Percentiles rank a stretch among this genome's conserved stretches.
These are phyloP conservation scores for Stenoptilia bipunctidactyla DNA, from an alignment of 2,888 invertebrate species.

Conservation along the genomic window DNA sequence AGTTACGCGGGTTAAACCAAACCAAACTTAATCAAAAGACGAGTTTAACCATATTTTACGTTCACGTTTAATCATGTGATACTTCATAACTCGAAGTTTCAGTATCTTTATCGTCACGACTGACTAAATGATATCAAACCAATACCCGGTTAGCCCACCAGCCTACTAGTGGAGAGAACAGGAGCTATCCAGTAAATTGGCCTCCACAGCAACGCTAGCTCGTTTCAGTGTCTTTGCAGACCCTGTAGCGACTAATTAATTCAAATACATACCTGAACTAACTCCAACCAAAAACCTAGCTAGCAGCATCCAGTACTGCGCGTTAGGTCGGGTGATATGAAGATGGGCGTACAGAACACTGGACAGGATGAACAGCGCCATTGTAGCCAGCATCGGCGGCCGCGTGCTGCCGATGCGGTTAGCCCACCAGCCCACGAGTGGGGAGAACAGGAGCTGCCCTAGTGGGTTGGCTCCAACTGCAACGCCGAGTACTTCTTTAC, in stretches of 20 bases:
- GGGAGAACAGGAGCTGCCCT: conserved; percentile 89
- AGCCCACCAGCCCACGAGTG: conserved; percentile 87
- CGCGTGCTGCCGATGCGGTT: conserved; percentile 81
- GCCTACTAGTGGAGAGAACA: conserved; percentile 87
- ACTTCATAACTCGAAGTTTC: too few species aligned
- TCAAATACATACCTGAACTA: conserved; percentile 79
- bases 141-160: conserved; percentile 90
- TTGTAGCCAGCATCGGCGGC: conserved; percentile 77
- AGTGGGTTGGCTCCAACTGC: conserved; percentile 90
- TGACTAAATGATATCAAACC: too few species aligned
- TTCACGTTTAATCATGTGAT: too few species aligned
- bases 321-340: conserved; percentile 75
- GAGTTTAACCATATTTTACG: too few species aligned
- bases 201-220: conserved; percentile 87
- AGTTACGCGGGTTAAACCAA: too few species aligned
- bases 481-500: conserved; percentile 86
- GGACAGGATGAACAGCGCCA: conserved; percentile 79
- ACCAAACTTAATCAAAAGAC: too few species aligned
- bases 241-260: too few species aligned
- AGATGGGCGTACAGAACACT: conserved; percentile 82
- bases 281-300: conserved; percentile 86
- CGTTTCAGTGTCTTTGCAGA: too few species aligned
- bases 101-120: too few species aligned
- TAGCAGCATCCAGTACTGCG: conserved; percentile 81
- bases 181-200: conserved; percentile 88